A percentile compares a stretch with the other conserved stretches of the same genome.
phyloP scores from a whole-genome alignment of 2,888 invertebrate genomes.

The Marasmarcha lunaedactyla region DNA sequence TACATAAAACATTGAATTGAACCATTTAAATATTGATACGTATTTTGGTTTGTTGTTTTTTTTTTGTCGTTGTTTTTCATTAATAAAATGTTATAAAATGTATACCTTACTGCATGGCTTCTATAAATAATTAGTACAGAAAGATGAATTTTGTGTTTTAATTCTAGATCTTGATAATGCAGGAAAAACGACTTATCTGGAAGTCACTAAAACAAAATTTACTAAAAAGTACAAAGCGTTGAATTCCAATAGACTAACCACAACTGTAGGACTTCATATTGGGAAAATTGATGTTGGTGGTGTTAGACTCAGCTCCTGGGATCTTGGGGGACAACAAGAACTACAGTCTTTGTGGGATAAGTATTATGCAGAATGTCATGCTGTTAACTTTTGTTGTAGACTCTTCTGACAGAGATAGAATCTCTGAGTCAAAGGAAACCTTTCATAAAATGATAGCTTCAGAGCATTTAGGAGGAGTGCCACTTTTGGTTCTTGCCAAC shows the following conservation, averaged over 20 bases:
- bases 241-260: constrained; percentile 95
- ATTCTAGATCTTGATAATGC: constrained; percentile 99
- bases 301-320: constrained; percentile 97
- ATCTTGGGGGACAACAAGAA: constrained; percentile 96
- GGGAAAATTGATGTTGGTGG: constrained; percentile 95
- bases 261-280: constrained; percentile 98
- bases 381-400: constrained; percentile 97
- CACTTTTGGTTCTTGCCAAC: constrained; percentile 93
- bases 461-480: constrained; percentile 89
- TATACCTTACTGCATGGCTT: constrained; percentile 95
- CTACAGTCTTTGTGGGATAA: constrained; percentile 98
- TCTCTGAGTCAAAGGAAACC: constrained; percentile 94
- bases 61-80: constrained; percentile 6
- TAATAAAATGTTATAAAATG: constrained; percentile 71
- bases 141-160: constrained; percentile 97
- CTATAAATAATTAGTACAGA: constrained; percentile 95
- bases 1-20: no score
- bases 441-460: constrained; percentile 98
- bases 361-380: constrained; percentile 99
- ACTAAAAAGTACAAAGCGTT: constrained; percentile 93
- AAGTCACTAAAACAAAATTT: constrained; percentile 97
- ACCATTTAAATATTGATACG: no score
- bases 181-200: constrained; percentile 98
- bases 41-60: constrained; percentile 8
- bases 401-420: constrained; percentile 92